Evolutionary conservation across 1,140 invertebrate species (phyloP), one percentile per base, ranked within the genome.

Genomic region (Meloidogyne hapla): DNA sequence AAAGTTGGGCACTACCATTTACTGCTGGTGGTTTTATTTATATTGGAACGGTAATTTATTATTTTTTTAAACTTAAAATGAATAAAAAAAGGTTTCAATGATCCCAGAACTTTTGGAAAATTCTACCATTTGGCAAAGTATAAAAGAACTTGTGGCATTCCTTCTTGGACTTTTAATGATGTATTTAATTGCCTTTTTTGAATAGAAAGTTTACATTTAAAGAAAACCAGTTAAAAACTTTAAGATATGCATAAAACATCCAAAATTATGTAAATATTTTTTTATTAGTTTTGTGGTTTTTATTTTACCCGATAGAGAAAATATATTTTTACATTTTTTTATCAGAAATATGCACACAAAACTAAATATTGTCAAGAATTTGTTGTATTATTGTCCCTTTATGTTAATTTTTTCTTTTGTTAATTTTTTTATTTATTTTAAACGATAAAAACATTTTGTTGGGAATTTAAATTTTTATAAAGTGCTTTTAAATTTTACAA

Each of bases 21-120:
- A 98, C 95, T 56, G 95, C 95, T 75, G 95, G 95, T 74, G 95
- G 95, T 23, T 98, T 98, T 88, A 97, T 98, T 88, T 98, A 98
- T 88, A 96, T 98, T 83, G 95, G 95, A 18, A 94, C 94, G 33
- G 95, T 98, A 0, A 13, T n/a, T n/a, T n/a, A 10, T 62, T 63
- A 18, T 62, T 5, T 4, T 23, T 18, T 63, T 62, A 23, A 48
- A 56, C 25, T 64, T 8, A 12, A 73, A 28, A 45, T 6, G 1
- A 18, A 0, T 2, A 45, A n/a, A n/a, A n/a, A 6, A 64, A 73
- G 71, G 71, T 73, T 28, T 95, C 94, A 69, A 93, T 96, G 2
- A 96, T 98, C 88, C 95, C 95, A 67, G 94, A 97, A 88, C 89
- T 97, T 28, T 89, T 97, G 74, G 85, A 87, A 75, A 81, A 81